A percentile compares a stretch with the other conserved stretches of the same genome.
These are phyloP conservation scores for Stenoptilia bipunctidactyla DNA, from an alignment of 2,888 invertebrate species.

Conservation along the genomic window DNA sequence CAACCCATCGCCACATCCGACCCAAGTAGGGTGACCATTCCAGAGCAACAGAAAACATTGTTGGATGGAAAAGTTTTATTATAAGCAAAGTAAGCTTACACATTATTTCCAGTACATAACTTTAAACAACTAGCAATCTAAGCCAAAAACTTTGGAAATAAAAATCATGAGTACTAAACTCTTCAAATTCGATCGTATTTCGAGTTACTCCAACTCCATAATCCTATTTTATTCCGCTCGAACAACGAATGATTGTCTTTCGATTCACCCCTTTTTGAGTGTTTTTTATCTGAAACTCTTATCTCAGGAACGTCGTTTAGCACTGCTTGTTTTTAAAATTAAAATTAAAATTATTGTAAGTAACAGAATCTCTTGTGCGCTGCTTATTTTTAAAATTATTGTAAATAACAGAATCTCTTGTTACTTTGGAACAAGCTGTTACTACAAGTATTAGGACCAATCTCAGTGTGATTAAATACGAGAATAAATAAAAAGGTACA, in stretches of 20 bases:
- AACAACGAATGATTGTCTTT: background rate
- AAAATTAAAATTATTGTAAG: too few species aligned
- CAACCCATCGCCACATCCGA: constrained; percentile 38
- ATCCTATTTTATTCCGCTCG: background rate
- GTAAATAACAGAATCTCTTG: too few species aligned
- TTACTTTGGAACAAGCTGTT: too few species aligned
- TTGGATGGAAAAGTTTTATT: background rate
- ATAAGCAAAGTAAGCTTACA: background rate
- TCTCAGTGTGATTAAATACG: too few species aligned
- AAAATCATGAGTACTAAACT: background rate
- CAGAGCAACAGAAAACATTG: background rate
- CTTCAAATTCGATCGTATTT: background rate
- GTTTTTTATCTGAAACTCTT: too few species aligned
- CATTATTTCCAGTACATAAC: background rate
- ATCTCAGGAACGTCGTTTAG: too few species aligned
- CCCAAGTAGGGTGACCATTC: constrained; percentile 21
- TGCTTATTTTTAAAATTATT: too few species aligned
- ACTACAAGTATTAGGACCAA: too few species aligned
- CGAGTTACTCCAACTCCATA: background rate
- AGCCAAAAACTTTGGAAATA: background rate
- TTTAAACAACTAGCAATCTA: background rate
- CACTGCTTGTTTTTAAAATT: too few species aligned
- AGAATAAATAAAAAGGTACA: too few species aligned
- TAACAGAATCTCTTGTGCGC: too few species aligned
- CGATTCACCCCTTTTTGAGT: too few species aligned